phyloP scores from a whole-genome alignment of 2,113 vertebrate genomes.

The Pseudonaja textilis region DNA sequence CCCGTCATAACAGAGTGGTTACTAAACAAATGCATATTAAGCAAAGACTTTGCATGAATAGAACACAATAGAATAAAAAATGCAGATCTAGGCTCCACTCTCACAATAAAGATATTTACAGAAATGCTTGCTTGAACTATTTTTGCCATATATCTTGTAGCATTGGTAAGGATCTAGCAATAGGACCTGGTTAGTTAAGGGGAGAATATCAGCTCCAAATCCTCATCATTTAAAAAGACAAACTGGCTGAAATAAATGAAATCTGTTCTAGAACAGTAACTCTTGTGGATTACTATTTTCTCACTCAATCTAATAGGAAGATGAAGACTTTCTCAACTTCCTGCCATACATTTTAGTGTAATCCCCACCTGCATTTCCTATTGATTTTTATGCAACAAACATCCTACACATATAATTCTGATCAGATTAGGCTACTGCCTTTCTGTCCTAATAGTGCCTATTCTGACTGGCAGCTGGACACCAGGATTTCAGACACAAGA shows the following conservation, averaged over 20 bases:
- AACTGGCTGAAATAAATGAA: no score
- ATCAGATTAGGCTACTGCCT: not conserved
- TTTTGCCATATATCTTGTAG: not conserved
- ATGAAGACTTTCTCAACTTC: not conserved
- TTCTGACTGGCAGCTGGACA: not conserved
- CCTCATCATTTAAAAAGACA: not conserved
- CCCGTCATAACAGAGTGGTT: not conserved
- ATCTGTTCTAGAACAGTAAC: not conserved
- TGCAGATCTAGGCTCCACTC: not conserved
- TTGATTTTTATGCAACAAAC: not conserved
- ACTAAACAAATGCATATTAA: not conserved
- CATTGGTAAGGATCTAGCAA: not conserved
- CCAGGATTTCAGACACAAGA: not conserved
- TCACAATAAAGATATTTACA: not conserved
- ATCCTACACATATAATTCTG: not conserved
- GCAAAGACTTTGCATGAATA: not conserved
- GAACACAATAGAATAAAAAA: not conserved
- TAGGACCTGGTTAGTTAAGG: not conserved
- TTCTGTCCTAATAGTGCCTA: not conserved
- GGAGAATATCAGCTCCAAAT: not conserved
- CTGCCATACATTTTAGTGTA: not conserved
- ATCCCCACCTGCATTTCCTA: not conserved
- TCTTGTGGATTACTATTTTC: not conserved
- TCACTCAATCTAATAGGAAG: not conserved
- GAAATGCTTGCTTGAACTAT: not conserved